Percentiles rank a stretch among this genome's conserved stretches.
Conservation (phyloP, 2,113 vertebrate genomes). For the Otus sunia region DNA sequence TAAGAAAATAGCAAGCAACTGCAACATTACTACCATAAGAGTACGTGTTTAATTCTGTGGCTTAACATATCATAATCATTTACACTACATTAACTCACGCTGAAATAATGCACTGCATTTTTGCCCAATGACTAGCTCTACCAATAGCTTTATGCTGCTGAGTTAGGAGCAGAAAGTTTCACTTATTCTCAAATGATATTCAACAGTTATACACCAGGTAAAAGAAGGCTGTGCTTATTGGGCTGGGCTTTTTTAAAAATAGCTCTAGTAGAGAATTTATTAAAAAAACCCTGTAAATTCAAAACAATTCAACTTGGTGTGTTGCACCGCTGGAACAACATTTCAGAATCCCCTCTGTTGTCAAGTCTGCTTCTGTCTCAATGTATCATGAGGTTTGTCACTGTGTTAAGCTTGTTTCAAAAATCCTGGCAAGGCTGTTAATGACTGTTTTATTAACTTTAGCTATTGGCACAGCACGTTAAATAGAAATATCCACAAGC, state of each 20-base stretch:
- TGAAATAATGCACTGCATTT: not conserved
- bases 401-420: not conserved
- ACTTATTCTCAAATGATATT: not conserved
- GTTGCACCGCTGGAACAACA: not conserved
- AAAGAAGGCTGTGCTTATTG: not conserved
- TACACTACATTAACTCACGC: not conserved
- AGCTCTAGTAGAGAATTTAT: not conserved
- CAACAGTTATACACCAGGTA: not conserved
- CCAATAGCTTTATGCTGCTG: not conserved
- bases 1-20: not conserved
- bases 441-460: not conserved
- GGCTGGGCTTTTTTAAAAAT: not conserved
- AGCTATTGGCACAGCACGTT: not conserved
- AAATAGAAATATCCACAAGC: not conserved
- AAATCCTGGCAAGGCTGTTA: not conserved
- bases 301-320: not conserved
- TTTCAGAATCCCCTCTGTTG: not conserved
- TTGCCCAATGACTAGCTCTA: not conserved
- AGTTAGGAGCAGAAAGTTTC: not conserved
- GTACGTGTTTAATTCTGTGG: not conserved
- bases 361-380: not conserved
- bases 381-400: not conserved
- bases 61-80: not conserved
- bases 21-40: not conserved
- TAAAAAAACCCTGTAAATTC: not conserved